These are phyloP conservation scores for Fringilla coelebs DNA, from an alignment of 2,797 vertebrate genomes.

Conservation along the genomic window DNA sequence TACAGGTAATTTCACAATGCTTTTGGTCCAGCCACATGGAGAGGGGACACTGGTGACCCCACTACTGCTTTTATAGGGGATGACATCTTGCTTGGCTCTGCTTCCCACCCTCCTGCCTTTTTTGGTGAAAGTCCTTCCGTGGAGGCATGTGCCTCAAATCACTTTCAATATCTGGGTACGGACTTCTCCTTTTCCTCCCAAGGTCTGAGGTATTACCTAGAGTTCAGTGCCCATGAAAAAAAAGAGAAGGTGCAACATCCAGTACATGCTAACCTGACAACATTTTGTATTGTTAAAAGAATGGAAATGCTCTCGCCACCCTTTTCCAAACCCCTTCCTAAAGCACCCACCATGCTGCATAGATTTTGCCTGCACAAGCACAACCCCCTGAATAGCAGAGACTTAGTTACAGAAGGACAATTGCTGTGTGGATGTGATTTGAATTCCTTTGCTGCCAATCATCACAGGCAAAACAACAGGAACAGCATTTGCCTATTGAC, in stretches of 20 bases:
- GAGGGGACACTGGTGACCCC: neutral
- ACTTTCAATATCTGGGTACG: neutral
- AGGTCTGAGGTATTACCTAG: no score
- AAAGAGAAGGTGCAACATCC: neutral
- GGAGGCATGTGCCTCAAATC: neutral
- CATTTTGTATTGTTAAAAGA: neutral
- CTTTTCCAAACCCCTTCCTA: neutral
- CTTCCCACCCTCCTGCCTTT: neutral
- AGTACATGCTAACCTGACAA: fast-evolving
- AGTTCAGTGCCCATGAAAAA: neutral
- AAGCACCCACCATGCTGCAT: neutral
- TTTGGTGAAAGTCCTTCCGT: neutral
- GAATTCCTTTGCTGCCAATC: constrained; percentile 59
- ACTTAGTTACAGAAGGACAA: constrained; percentile 39
- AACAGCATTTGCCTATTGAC: neutral
- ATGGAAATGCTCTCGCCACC: neutral
- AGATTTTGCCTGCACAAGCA: neutral
- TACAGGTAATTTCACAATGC: neutral
- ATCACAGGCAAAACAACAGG: constrained; percentile 13
- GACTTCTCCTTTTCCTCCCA: neutral
- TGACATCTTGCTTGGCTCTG: neutral
- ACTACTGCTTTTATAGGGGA: neutral
- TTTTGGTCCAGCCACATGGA: neutral
- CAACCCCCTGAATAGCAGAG: neutral
- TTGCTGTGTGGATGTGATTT: constrained; percentile 31